These are phyloP conservation scores for Trisateles emortualis DNA, from an alignment of 2,888 invertebrate species.

Conservation along the genomic window DNA sequence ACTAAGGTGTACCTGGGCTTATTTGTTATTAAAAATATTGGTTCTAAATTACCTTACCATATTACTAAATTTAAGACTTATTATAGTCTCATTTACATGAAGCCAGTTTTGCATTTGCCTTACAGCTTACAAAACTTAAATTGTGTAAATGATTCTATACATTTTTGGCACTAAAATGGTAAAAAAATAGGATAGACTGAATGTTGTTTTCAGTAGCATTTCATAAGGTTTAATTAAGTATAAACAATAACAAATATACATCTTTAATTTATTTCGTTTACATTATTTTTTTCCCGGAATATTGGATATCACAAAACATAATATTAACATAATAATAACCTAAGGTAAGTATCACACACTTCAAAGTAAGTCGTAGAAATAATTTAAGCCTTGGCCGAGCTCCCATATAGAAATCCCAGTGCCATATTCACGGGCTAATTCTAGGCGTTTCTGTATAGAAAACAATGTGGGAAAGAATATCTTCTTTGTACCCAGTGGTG, in stretches of 20 bases:
- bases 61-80: no score
- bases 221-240: slow-evolving; percentile 13
- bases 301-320: slow-evolving; percentile 51
- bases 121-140: no score
- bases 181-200: slow-evolving; percentile 8
- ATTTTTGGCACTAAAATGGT: no score
- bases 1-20: no score
- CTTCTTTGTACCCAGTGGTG: slow-evolving; percentile 89
- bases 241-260: slow-evolving; percentile 27
- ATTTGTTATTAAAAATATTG: no score
- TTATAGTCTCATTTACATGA: no score
- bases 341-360: slow-evolving; percentile 75
- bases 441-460: slow-evolving; percentile 93
- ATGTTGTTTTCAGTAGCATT: slow-evolving; percentile 6
- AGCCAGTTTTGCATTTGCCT: no score
- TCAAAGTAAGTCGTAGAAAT: slow-evolving; percentile 93
- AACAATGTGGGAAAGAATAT: slow-evolving; percentile 96
- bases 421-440: slow-evolving; percentile 92
- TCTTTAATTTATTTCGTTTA: slow-evolving; percentile 26
- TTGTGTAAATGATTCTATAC: no score
- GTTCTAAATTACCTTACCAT: no score
- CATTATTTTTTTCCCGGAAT: slow-evolving; percentile 31
- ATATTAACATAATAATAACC: no score
- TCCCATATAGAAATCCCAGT: slow-evolving; percentile 98
- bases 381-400: slow-evolving; percentile 97